Conservation (phyloP, 2,888 invertebrate species). For the Drosophila algonquin region DNA sequence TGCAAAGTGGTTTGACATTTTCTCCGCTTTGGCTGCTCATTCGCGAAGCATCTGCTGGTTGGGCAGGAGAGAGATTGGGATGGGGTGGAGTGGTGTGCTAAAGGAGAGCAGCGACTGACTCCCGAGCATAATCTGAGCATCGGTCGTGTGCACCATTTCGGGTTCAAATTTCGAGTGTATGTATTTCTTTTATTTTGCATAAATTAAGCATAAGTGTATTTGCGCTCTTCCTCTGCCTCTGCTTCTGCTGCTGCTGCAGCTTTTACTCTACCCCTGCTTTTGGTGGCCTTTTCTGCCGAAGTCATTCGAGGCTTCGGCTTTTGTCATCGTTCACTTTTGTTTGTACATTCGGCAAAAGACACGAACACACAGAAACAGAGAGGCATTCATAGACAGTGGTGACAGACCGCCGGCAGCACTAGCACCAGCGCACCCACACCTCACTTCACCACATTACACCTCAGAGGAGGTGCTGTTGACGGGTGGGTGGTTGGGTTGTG, state of each 20-base stretch:
- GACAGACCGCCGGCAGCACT: constrained; percentile 36
- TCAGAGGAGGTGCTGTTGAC: constrained; percentile 19
- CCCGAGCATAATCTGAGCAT: constrained; percentile 44
- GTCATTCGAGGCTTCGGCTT: constrained; percentile 31
- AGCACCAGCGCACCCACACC: background rate
- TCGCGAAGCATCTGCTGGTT: constrained; percentile 47
- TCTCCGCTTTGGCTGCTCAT: constrained; percentile 72
- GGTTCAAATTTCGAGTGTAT: constrained; percentile 65
- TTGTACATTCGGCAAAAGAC: constrained; percentile 61
- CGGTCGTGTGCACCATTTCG: constrained; percentile 67
- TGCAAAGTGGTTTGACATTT: constrained; percentile 75
- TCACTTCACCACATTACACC: background rate
- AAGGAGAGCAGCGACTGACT: constrained; percentile 17
- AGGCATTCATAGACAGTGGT: constrained; percentile 47
- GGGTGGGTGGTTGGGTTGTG: constrained; percentile 28
- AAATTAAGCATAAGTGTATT: constrained; percentile 78
- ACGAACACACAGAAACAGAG: constrained; percentile 31
- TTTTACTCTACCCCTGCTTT: constrained; percentile 18
- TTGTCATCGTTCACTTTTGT: constrained; percentile 59
- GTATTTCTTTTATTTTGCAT: constrained; percentile 78
- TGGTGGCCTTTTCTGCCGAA: constrained; percentile 3
- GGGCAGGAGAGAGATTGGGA: background rate
- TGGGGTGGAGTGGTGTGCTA: background rate
- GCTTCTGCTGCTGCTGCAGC: constrained; percentile 7
- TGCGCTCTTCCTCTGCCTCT: constrained; percentile 43